Percentiles rank a stretch among this genome's conserved stretches.
phyloP scores from a whole-genome alignment of 2,888 invertebrate genomes.

The Lymantria dispar region DNA sequence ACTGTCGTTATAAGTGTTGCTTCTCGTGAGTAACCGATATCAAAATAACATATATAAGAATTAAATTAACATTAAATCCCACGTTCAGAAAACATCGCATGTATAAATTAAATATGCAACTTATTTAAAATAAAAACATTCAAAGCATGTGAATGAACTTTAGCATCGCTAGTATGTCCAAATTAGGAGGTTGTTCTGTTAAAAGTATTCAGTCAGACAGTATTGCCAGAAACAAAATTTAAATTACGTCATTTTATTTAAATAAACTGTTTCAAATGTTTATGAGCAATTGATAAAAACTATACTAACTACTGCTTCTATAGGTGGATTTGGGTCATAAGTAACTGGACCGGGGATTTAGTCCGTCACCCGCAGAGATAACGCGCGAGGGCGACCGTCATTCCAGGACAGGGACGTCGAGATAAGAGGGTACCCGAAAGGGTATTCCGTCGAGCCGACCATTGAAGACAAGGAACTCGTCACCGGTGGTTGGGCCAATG shows the following conservation, averaged over 20 bases:
- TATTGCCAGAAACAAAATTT: slow-evolving; percentile 12
- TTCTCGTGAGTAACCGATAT: background rate
- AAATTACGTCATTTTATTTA: slow-evolving; percentile 3
- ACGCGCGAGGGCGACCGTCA: too few species aligned
- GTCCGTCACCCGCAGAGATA: too few species aligned
- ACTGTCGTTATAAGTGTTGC: background rate
- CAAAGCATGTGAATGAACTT: slow-evolving; percentile 26
- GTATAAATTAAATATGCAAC: background rate
- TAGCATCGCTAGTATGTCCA: slow-evolving; percentile 24
- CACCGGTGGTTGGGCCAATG: too few species aligned
- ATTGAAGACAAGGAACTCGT: too few species aligned
- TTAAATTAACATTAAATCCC: background rate
- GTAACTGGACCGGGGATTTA: too few species aligned
- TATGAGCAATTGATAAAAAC: background rate
- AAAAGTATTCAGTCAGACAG: slow-evolving; percentile 26
- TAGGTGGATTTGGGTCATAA: too few species aligned
- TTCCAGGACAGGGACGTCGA: too few species aligned
- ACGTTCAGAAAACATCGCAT: background rate
- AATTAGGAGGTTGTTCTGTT: slow-evolving; percentile 19
- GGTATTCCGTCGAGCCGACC: too few species aligned
- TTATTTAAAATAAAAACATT: slow-evolving; percentile 3
- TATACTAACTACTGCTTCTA: too few species aligned
- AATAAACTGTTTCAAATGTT: background rate
- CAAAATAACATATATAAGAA: background rate
- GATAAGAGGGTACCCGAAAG: too few species aligned